Base-by-base conservation (phyloP, 2,888 invertebrate species). In the Schizotus pectinicornis region DNA sequence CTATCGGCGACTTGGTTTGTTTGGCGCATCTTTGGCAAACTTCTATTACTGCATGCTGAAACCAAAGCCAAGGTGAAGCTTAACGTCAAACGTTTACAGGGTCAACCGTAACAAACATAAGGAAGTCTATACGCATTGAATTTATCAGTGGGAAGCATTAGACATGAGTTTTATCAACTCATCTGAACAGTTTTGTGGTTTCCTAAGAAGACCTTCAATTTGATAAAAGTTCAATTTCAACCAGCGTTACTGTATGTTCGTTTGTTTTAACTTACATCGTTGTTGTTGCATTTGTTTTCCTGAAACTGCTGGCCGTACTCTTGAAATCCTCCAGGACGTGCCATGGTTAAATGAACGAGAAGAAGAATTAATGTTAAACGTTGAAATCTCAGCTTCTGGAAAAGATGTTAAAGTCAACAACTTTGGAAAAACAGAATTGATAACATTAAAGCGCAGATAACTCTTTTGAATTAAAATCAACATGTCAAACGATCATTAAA, bases 1-100 rank as follows among this genome's bases (percentile, higher is more conserved):
- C 87, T 13, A 76, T 70, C 6, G 74, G 78, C 0, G 86, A 85
- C 64, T 85, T 86, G 0, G 86, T 86, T 1, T 83, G 80, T 71
- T 86, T 86, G 8, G 86, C 86, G 57, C 86, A 87, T 39, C 85
- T 76, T 67, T 87, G 86, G 70, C 86, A 87, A 0, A 85, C 76
- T 62, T 85, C 85, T n/a, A 72, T 61, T 22, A 70, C 67, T 6
- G 62, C 61, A 2, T 60, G 59, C 74, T 74, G 59, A 0, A 73
- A 70, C 45, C 58, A 55, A 59, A 58, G 5, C 5, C 22, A 22
- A 22, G 22, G 22, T 22, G 5, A 22, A 22, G 5, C 5, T 22
- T 5, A 22, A 22, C 22, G 22, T 22, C 22, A 22, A 22, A 22
- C 22, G 22, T 22, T 5, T 22, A 22, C 22, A 22, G 22, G 22